Percentiles rank a stretch among this genome's conserved stretches.
These are phyloP conservation scores for Uloborus plumipes DNA, from an alignment of 2,888 invertebrate genomes.

Conservation along the genomic window DNA sequence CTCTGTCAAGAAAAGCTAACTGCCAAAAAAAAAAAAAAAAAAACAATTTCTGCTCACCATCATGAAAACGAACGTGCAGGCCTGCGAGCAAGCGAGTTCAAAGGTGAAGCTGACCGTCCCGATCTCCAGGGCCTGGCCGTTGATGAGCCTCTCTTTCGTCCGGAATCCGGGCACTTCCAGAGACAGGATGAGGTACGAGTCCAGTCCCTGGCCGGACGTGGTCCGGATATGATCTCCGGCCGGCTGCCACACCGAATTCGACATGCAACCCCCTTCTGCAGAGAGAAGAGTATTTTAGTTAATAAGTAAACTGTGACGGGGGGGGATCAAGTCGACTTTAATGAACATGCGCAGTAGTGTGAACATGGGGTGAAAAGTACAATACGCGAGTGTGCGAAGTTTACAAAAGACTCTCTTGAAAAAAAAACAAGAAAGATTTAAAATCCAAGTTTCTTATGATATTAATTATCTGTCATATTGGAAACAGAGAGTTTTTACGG, in stretches of 20 bases:
- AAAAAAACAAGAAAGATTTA: too few species aligned
- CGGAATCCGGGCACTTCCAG: slow-evolving; percentile 73
- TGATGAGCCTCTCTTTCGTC: slow-evolving; percentile 70
- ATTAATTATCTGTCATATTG: too few species aligned
- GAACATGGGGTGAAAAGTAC: too few species aligned
- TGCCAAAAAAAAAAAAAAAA: too few species aligned
- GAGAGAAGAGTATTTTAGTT: neutral
- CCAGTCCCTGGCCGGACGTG: slow-evolving; percentile 73
- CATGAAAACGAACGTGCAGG: slow-evolving; percentile 75
- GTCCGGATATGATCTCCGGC: slow-evolving; percentile 74
- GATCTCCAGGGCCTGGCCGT: slow-evolving; percentile 71
- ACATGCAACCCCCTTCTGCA: slow-evolving; percentile 69
- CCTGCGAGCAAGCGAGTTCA: slow-evolving; percentile 74
- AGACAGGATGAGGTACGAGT: slow-evolving; percentile 74
- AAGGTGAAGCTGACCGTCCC: slow-evolving; percentile 74
- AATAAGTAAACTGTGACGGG: too few species aligned
- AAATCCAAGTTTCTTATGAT: too few species aligned
- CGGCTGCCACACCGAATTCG: slow-evolving; percentile 72
- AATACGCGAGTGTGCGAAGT: too few species aligned
- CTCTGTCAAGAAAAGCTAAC: too few species aligned
- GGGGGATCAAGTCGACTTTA: too few species aligned
- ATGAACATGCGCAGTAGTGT: too few species aligned
- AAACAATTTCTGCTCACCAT: slow-evolving; percentile 31
- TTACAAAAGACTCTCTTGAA: too few species aligned
- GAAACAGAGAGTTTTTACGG: too few species aligned